Percentiles rank a stretch among this genome's conserved stretches.
phyloP scores from a whole-genome alignment of 2,797 vertebrate species.

The Pampus argenteus region DNA sequence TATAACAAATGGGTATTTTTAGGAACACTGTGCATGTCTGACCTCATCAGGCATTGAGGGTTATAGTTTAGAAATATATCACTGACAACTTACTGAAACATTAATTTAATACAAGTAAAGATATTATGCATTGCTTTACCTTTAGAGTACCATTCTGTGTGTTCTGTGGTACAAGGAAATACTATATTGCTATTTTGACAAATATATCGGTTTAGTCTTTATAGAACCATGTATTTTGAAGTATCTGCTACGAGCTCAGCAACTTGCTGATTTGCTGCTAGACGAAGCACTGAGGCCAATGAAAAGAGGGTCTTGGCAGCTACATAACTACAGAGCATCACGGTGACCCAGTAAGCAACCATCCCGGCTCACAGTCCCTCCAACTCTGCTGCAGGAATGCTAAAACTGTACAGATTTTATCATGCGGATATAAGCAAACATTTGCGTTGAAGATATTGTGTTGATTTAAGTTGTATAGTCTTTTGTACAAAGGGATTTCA shows the following conservation, averaged over 20 bases:
- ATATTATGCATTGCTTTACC: constrained; percentile 68
- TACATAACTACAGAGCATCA: constrained; percentile 73
- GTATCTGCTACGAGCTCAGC: constrained; percentile 82
- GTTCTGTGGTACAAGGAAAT: constrained; percentile 63
- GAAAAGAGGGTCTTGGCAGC: constrained; percentile 84
- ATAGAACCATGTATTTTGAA: constrained; percentile 80
- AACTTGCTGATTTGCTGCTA: constrained; percentile 87
- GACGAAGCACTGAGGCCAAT: constrained; percentile 85
- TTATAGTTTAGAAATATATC: constrained; percentile 68
- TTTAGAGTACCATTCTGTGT: constrained; percentile 67
- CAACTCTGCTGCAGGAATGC: constrained; percentile 77
- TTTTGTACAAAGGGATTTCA: constrained; percentile 92
- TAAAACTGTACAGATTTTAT: constrained; percentile 81
- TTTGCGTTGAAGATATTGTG: constrained; percentile 81
- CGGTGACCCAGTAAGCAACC: constrained; percentile 59
- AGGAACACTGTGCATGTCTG: constrained; percentile 67
- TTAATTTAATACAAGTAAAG: constrained; percentile 66
- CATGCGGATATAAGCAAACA: constrained; percentile 66
- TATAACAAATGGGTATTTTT: constrained; percentile 46
- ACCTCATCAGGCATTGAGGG: constrained; percentile 55
- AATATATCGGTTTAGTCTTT: constrained; percentile 73
- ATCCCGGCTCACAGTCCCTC: constrained; percentile 72
- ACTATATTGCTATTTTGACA: constrained; percentile 73
- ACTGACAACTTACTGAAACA: constrained; percentile 70
- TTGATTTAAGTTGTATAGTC: constrained; percentile 89